Conservation (phyloP, 2,888 invertebrate genomes). For the Microctonus hyperodae region DNA sequence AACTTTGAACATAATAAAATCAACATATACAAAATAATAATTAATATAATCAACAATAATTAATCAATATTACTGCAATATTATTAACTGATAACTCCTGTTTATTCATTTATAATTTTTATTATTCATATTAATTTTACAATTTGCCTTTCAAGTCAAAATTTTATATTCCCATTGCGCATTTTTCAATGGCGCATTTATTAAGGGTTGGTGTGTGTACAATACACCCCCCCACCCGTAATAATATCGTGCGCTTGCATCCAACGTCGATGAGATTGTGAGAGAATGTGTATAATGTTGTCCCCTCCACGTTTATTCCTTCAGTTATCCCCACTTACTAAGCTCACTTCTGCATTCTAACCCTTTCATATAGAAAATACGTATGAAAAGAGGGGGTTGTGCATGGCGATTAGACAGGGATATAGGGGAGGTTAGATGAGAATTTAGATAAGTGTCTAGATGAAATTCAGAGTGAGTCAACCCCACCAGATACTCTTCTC, state of each 20-base stretch:
- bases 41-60: too few relatives aligned
- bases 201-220: constrained; percentile 50
- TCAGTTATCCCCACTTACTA: constrained; percentile 26
- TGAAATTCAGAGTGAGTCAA: constrained; percentile 57
- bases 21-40: constrained; percentile 20
- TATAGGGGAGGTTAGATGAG: constrained; percentile 61
- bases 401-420: constrained; percentile 59
- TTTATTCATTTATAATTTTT: too few relatives aligned
- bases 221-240: constrained; percentile 37
- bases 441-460: constrained; percentile 63
- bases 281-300: constrained; percentile 17
- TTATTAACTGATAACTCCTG: too few relatives aligned
- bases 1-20: neutral
- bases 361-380: constrained; percentile 57
- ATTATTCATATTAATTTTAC: neutral
- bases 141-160: constrained; percentile 28
- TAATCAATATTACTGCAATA: too few relatives aligned
- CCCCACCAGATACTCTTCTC: constrained; percentile 37
- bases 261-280: constrained; percentile 36
- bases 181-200: constrained; percentile 50
- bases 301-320: constrained; percentile 43
- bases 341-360: constrained; percentile 45
- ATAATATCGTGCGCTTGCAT: constrained; percentile 37
- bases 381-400: constrained; percentile 43
- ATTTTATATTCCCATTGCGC: constrained; percentile 28